Evolutionary conservation across 2,888 invertebrate species (phyloP), one percentile per base, ranked within the genome.

Genomic region (Pyrochroa serraticornis): DNA sequence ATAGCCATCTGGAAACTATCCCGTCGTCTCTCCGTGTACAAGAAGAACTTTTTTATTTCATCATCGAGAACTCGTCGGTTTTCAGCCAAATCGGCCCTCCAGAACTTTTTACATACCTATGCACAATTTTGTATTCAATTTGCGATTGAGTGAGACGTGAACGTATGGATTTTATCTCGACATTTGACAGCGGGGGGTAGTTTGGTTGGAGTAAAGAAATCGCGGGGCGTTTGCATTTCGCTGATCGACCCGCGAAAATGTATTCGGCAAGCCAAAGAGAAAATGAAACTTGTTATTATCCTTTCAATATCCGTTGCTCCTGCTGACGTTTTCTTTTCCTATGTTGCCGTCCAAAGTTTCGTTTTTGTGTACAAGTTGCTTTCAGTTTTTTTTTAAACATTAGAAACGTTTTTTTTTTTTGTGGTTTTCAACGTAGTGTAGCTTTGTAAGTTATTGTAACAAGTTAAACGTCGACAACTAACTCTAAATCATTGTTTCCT

Each of bases 121-220:
- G 53, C 54, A 47, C 55, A 58, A 56, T 62, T 58, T 60, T 53
- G 50, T 44, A 61, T 62, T 58, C 64, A 62, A 64, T 64, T 60
- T 62, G 45, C 44, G 49, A 39, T 13, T 48, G 57, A 54, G 55
- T 42, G 44, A 50, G 61, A 52, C 53, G 46, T 60, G 56, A 46
- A 65, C 61, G 64, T 69, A 62, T 63, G 62, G 63, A 66, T 66
- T 63, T 58, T 55, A 58, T 58, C 56, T 58, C 64, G 66, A 64
- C 67, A 62, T 67, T 66, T 65, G 65, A 65, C 64, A 60, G 13
- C 49, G 47, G 37, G 47, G 37, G 65, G 58, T 65, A 66, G 66
- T 67, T 60, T 64, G 66, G 67, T 67, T 63, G 60, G 53, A 49
- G 42, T 6, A 55, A 53, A 51, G 58, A 59, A 63, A 63, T 64